Evolutionary conservation across 1,140 invertebrate species (phyloP).

Genomic region (Listronotus bonariensis): DNA sequence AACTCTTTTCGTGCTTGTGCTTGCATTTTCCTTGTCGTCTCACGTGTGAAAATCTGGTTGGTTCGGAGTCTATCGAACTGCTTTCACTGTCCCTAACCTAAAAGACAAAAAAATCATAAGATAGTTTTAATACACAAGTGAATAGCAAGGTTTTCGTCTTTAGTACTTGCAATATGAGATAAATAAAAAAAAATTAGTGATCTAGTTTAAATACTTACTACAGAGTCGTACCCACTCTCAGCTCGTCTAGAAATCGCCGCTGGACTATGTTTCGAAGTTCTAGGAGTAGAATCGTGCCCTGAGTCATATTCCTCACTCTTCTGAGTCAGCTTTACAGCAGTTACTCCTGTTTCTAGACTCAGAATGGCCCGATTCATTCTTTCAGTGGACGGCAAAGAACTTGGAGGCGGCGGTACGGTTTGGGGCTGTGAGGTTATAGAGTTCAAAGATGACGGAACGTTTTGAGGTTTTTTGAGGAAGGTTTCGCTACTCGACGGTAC

Average conservation of each 20-base stretch:
- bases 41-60: constrained; percentile 68
- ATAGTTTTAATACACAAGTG: neutral
- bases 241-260: constrained; percentile 73
- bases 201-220: constrained; percentile 62
- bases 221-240: constrained; percentile 88
- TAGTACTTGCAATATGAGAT: too few relatives aligned
- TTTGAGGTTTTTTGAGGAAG: constrained; percentile 45
- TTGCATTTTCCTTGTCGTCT: constrained; percentile 59
- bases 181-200: too few relatives aligned
- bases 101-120: constrained; percentile 14
- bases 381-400: constrained; percentile 60
- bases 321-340: constrained; percentile 58
- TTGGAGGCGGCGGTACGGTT: constrained; percentile 60
- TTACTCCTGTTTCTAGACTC: constrained; percentile 62
- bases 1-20: constrained; percentile 64
- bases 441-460: constrained; percentile 59
- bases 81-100: constrained; percentile 74
- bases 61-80: constrained; percentile 80
- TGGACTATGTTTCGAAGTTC: constrained; percentile 76
- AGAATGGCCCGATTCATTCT: constrained; percentile 61
- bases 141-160: neutral
- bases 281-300: constrained; percentile 75
- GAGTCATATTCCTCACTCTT: constrained; percentile 77
- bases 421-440: constrained; percentile 53
- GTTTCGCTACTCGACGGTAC: constrained; percentile 28